Percentiles rank a stretch among this genome's conserved stretches.
Conservation (phyloP, 2,113 vertebrate genomes). For the Protobothrops mucrosquamatus region DNA sequence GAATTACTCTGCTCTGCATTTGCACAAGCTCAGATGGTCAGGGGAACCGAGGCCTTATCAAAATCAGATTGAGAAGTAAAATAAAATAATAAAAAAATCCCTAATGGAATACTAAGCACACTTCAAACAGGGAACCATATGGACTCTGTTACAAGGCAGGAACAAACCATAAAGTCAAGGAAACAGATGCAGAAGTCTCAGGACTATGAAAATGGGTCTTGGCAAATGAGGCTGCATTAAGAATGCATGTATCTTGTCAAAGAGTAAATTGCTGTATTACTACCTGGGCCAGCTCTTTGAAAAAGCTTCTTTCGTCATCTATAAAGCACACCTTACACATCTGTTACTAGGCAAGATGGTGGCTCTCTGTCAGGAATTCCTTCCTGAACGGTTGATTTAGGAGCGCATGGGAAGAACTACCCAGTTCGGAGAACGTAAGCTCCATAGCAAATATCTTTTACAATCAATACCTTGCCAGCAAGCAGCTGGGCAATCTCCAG, state of each 20-base stretch:
- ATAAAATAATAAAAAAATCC: slow-evolving; percentile 61
- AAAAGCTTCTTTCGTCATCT: slow-evolving; percentile 2
- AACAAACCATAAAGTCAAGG: slow-evolving; percentile 64
- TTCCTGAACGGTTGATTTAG: neutral
- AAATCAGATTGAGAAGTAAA: slow-evolving; percentile 74
- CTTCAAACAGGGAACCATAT: slow-evolving; percentile 79
- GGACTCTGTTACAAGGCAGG: slow-evolving; percentile 72
- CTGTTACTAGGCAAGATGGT: slow-evolving; percentile 10
- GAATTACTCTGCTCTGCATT: slow-evolving; percentile 69
- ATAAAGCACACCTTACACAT: slow-evolving; percentile 1
- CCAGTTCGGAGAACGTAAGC: neutral
- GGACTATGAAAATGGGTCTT: slow-evolving; percentile 48
- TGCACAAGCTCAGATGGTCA: slow-evolving; percentile 65
- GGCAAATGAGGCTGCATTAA: slow-evolving; percentile 45
- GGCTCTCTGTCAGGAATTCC: neutral
- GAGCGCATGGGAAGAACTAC: neutral
- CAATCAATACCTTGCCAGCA: neutral
- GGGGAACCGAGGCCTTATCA: slow-evolving; percentile 71
- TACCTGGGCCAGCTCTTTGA: slow-evolving; percentile 4
- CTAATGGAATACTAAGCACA: slow-evolving; percentile 75
- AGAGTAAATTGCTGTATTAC: slow-evolving; percentile 18
- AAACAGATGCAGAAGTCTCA: slow-evolving; percentile 46
- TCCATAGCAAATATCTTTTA: neutral
- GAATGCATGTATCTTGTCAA: neutral
- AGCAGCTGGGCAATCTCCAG: neutral